A percentile compares a stretch with the other conserved stretches of the same genome.
These are phyloP conservation scores for Capreolus pygargus DNA, from an alignment of 2,113 vertebrate species.

Conservation along the genomic window DNA sequence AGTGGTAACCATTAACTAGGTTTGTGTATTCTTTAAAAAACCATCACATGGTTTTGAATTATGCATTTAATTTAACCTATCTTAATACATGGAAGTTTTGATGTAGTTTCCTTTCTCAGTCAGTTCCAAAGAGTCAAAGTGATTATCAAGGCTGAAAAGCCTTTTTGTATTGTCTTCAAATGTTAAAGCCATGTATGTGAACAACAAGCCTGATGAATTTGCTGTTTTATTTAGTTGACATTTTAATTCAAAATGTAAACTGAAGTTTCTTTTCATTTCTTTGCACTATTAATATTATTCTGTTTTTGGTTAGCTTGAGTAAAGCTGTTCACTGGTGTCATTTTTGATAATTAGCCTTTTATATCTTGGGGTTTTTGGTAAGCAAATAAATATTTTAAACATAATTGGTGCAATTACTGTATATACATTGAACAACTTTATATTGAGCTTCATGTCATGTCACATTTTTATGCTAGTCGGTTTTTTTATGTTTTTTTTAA, in stretches of 20 bases:
- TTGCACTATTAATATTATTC: slow-evolving; percentile 74
- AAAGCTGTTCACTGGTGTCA: slow-evolving; percentile 75
- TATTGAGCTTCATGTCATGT: slow-evolving; percentile 79
- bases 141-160: slow-evolving; percentile 70
- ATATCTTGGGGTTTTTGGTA: slow-evolving; percentile 77
- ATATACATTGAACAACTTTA: slow-evolving; percentile 77
- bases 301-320: slow-evolving; percentile 73
- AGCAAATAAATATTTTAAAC: slow-evolving; percentile 82
- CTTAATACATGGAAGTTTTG: slow-evolving; percentile 58
- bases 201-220: slow-evolving; percentile 69
- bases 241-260: slow-evolving; percentile 78
- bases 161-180: slow-evolving; percentile 70
- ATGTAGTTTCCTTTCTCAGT: slow-evolving; percentile 68
- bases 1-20: slow-evolving; percentile 4
- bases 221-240: slow-evolving; percentile 72
- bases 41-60: slow-evolving; percentile 38
- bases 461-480: slow-evolving; percentile 70
- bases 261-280: slow-evolving; percentile 79
- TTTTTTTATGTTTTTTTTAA: slow-evolving; percentile 75
- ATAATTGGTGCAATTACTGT: slow-evolving; percentile 80
- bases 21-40: background rate
- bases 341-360: slow-evolving; percentile 80
- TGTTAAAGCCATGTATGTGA: slow-evolving; percentile 64
- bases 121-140: slow-evolving; percentile 61
- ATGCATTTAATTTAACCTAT: slow-evolving; percentile 31